These are phyloP conservation scores for Argyrosomus japonicus DNA, from an alignment of 2,113 vertebrate species.

Conservation along the genomic window DNA sequence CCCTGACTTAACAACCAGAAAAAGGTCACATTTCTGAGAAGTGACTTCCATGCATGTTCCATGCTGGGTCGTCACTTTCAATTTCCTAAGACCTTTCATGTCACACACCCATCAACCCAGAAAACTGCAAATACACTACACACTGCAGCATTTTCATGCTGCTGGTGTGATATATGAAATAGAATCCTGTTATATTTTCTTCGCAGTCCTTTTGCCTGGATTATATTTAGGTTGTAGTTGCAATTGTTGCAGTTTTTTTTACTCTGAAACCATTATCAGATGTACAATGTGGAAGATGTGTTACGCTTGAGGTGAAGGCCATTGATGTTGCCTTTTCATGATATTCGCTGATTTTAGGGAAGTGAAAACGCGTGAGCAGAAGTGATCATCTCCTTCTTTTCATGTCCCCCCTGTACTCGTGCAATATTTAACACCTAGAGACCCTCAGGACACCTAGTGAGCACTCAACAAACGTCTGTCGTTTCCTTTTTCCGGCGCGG, in stretches of 20 bases:
- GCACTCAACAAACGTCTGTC: conserved; percentile 66
- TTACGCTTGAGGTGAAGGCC: not conserved
- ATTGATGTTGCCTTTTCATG: too few species aligned
- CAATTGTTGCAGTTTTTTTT: not conserved
- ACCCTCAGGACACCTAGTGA: conserved; percentile 52
- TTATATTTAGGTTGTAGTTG: not conserved
- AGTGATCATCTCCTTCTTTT: conserved; percentile 39
- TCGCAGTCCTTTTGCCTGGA: not conserved
- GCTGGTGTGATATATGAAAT: not conserved
- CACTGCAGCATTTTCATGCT: conserved; percentile 2
- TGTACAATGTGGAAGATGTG: not conserved
- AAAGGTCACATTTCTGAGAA: conserved; percentile 87
- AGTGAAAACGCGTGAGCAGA: not conserved
- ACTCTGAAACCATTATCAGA: not conserved
- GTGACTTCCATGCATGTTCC: conserved; percentile 83
- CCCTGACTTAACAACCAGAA: conserved; percentile 80
- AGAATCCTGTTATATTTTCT: not conserved
- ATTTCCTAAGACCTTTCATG: conserved; percentile 84
- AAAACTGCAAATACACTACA: conserved; percentile 52
- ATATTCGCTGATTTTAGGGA: not conserved
- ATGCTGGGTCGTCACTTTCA: conserved; percentile 87
- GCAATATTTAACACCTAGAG: conserved; percentile 44
- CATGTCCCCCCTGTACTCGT: not conserved
- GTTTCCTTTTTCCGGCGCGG: conserved; percentile 38
- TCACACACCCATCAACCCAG: conserved; percentile 74